Conservation (phyloP, 2,888 invertebrate species). For the Papilio protenor region DNA sequence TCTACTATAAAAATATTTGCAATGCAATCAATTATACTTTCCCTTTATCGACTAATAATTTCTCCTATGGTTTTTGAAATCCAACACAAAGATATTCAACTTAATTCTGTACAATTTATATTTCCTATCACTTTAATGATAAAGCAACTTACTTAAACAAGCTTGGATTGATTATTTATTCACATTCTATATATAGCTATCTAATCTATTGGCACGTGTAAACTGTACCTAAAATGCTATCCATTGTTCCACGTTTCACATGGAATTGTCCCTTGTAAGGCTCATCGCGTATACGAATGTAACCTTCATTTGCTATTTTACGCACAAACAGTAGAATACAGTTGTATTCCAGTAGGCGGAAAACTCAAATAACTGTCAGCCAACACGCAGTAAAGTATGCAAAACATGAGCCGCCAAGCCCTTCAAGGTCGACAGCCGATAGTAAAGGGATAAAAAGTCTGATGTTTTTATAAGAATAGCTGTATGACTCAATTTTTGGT, state of each 20-base stretch:
- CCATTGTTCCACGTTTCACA: constrained; percentile 19
- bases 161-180: neutral
- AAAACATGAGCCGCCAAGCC: constrained; percentile 18
- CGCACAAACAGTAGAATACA: neutral
- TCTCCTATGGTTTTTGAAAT: no score
- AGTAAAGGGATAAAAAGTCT: neutral
- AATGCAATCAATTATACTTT: no score
- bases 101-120: no score
- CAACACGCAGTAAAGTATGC: constrained; percentile 21
- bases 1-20: no score
- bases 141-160: no score
- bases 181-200: neutral
- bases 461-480: neutral
- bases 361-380: constrained; percentile 20
- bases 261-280: constrained; percentile 1
- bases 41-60: no score
- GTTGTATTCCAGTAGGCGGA: neutral
- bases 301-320: constrained; percentile 19
- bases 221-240: constrained; percentile 18
- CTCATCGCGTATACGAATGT: constrained; percentile 4
- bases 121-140: no score
- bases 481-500: neutral
- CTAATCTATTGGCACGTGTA: constrained; percentile 14
- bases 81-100: no score
- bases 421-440: constrained; percentile 11